phyloP scores from a whole-genome alignment of 2,113 vertebrate species.

The Lampris megalopsis region DNA sequence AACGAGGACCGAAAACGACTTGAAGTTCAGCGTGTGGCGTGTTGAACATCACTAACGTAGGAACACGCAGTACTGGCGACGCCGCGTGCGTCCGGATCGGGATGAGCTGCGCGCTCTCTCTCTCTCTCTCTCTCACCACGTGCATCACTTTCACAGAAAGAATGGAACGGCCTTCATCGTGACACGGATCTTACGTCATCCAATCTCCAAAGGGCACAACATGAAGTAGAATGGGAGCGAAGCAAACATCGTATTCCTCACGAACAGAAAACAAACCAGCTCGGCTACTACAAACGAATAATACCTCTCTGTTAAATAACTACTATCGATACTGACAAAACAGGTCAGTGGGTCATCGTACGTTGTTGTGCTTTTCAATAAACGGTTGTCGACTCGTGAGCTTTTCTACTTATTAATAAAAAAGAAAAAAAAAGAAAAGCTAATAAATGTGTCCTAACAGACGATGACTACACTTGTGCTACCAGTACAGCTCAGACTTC shows the following conservation, averaged over 20 bases:
- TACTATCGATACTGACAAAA: constrained; percentile 7
- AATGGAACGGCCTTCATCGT: constrained; percentile 84
- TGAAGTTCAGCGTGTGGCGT: constrained; percentile 59
- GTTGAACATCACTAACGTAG: constrained; percentile 55
- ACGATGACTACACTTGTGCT: constrained; percentile 1
- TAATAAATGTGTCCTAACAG: constrained; percentile 2
- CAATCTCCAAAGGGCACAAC: constrained; percentile 56
- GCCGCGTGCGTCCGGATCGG: constrained; percentile 55
- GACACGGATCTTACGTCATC: constrained; percentile 64
- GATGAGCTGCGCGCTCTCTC: constrained; percentile 73
- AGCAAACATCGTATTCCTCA: constrained; percentile 27
- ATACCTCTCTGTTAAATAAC: constrained; percentile 19
- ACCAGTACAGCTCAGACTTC: constrained; percentile 27
- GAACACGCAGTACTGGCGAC: constrained; percentile 48
- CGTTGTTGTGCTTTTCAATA: constrained; percentile 59
- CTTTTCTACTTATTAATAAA: background rate
- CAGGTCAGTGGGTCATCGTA: constrained; percentile 23
- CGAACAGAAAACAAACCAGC: constrained; percentile 20
- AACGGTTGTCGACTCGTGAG: constrained; percentile 9
- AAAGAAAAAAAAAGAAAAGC: background rate
- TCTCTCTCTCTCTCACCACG: constrained; percentile 72
- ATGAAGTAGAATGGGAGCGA: constrained; percentile 36
- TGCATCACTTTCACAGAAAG: constrained; percentile 97
- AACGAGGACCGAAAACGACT: constrained; percentile 58
- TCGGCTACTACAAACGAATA: constrained; percentile 13